These are phyloP conservation scores for Epinephelus fuscoguttatus DNA, from an alignment of 2,113 vertebrate genomes.

Conservation along the genomic window DNA sequence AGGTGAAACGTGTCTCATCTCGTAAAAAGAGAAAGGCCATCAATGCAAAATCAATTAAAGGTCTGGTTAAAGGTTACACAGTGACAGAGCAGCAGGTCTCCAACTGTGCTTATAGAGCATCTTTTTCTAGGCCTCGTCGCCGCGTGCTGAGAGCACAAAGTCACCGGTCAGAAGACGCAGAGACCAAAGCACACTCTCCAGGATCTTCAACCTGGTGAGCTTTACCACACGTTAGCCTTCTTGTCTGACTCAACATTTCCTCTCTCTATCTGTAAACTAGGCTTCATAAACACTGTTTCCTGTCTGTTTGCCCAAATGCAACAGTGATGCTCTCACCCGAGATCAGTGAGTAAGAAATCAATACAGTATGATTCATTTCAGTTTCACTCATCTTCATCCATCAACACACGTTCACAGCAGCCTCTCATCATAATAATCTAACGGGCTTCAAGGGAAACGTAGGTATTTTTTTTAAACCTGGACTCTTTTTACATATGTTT, in stretches of 20 bases:
- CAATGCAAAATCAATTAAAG: conserved; percentile 23
- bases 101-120: conserved; percentile 63
- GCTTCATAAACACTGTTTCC: conserved; percentile 34
- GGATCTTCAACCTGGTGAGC: conserved; percentile 87
- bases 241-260: not conserved
- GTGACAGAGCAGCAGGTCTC: conserved; percentile 12
- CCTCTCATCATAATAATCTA: conserved; percentile 59
- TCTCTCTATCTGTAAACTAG: not conserved
- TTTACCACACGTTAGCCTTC: not conserved
- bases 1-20: not conserved
- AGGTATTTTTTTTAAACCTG: no score
- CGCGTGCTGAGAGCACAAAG: conserved; percentile 80
- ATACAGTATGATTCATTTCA: not conserved
- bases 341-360: conserved; percentile 74
- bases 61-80: conserved; percentile 9
- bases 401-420: conserved; percentile 23
- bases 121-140: conserved; percentile 80
- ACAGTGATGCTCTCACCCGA: conserved; percentile 75
- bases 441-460: conserved; percentile 3
- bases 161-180: conserved; percentile 83
- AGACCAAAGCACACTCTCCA: conserved; percentile 86
- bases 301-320: conserved; percentile 67
- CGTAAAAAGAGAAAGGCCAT: conserved; percentile 4
- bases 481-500: no score
- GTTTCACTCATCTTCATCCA: conserved; percentile 4